These are phyloP conservation scores for Diaphora mendica DNA, from an alignment of 2,888 invertebrate genomes.

Conservation along the genomic window DNA sequence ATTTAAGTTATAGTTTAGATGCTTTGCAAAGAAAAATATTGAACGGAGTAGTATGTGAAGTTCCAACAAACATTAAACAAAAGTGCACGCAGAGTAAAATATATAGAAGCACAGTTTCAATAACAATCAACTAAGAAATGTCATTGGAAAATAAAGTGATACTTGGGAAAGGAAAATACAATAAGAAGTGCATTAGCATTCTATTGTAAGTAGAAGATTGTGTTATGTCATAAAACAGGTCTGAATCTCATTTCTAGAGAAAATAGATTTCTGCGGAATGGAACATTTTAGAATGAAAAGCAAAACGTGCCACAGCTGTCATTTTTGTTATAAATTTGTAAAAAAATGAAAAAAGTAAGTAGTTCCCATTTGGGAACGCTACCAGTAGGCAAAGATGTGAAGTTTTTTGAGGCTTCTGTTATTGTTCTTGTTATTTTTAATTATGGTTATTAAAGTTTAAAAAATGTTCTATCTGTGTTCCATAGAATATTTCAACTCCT, in stretches of 20 bases:
- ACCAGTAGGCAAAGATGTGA: too few relatives aligned
- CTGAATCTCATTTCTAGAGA: slow-evolving; percentile 42
- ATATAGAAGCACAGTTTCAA: background rate
- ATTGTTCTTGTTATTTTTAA: too few relatives aligned
- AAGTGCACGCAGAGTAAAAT: background rate
- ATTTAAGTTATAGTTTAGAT: background rate
- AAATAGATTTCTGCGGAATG: slow-evolving; percentile 36
- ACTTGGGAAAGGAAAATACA: slow-evolving; percentile 22
- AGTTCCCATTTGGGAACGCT: too few relatives aligned
- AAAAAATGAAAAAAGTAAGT: too few relatives aligned
- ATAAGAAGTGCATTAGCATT: slow-evolving; percentile 49
- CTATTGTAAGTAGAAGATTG: slow-evolving; percentile 33
- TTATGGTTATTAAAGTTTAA: too few relatives aligned
- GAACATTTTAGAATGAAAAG: slow-evolving; percentile 29
- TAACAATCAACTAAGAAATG: background rate
- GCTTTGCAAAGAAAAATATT: background rate
- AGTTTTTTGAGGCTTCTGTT: too few relatives aligned
- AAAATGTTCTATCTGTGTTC: background rate
- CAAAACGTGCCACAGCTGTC: slow-evolving; percentile 10
- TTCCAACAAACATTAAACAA: background rate
- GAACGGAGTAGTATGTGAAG: background rate
- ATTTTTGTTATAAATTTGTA: too few relatives aligned
- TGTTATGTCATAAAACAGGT: slow-evolving; percentile 34
- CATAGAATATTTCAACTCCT: background rate
- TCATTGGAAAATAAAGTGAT: slow-evolving; percentile 35